Conservation (phyloP, 1,140 invertebrate genomes). For the Neodiprion pinetum region DNA sequence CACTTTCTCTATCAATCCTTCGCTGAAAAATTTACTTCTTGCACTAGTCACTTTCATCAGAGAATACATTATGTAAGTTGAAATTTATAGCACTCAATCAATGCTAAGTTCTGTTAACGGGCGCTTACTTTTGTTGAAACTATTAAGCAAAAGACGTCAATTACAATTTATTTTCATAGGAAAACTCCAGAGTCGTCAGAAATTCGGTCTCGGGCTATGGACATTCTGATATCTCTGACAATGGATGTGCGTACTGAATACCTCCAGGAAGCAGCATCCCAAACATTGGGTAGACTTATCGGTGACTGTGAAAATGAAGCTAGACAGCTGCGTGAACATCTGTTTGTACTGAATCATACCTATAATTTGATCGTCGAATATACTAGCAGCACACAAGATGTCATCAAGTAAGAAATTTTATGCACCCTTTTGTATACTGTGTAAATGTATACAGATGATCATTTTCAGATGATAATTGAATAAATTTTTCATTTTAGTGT, state of each 20-base stretch:
- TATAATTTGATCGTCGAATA: constrained; percentile 74
- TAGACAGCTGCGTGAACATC: constrained; percentile 69
- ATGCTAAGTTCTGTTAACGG: too few species aligned
- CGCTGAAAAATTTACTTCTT: constrained; percentile 72
- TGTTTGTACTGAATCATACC: constrained; percentile 71
- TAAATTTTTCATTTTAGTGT: constrained; percentile 48
- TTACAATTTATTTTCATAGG: constrained; percentile 35
- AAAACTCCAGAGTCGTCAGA: constrained; percentile 62
- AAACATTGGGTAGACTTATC: constrained; percentile 69
- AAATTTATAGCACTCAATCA: not conserved
- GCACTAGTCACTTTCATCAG: constrained; percentile 73
- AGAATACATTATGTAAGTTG: constrained; percentile 70
- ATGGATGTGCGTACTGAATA: constrained; percentile 79
- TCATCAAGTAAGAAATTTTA: constrained; percentile 32
- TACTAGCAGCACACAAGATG: constrained; percentile 52
- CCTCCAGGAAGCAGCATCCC: constrained; percentile 67
- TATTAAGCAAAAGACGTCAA: not conserved
- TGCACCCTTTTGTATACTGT: constrained; percentile 13
- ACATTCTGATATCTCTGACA: constrained; percentile 75
- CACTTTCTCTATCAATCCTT: constrained; percentile 71
- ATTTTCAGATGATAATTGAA: not conserved
- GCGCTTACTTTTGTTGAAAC: not conserved
- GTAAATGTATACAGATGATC: not conserved
- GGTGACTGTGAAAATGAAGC: constrained; percentile 68
- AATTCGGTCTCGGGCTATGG: constrained; percentile 59